These are phyloP conservation scores for Takifugu ocellatus DNA, from an alignment of 2,797 vertebrate genomes.

Conservation along the genomic window DNA sequence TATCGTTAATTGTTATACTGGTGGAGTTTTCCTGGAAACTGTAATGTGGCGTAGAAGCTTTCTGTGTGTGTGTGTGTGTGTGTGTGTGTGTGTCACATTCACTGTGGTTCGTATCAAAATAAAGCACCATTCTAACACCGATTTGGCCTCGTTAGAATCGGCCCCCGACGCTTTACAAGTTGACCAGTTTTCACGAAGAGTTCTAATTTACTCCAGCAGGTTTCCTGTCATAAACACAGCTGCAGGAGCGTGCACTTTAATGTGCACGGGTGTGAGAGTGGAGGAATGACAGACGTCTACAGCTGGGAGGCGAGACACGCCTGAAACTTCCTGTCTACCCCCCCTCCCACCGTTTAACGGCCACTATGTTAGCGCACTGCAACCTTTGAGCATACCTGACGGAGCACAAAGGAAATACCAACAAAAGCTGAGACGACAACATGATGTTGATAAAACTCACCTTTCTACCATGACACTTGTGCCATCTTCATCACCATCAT, in stretches of 20 bases:
- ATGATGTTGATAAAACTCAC: constrained; percentile 46
- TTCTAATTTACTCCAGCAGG: constrained; percentile 46
- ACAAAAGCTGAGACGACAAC: constrained; percentile 48
- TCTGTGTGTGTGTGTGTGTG: too few species aligned
- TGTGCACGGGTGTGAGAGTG: constrained; percentile 61
- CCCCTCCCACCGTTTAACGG: constrained; percentile 39
- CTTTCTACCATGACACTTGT: constrained; percentile 47
- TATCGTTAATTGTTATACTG: too few species aligned
- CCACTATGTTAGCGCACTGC: constrained; percentile 33
- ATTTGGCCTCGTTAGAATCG: constrained; percentile 22
- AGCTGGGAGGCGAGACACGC: constrained; percentile 64
- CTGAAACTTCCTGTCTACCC: constrained; percentile 62
- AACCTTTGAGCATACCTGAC: constrained; percentile 26
- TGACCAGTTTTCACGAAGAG: constrained; percentile 24
- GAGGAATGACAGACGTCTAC: constrained; percentile 76
- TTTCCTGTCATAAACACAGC: constrained; percentile 47
- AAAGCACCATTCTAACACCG: constrained; percentile 3
- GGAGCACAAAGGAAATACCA: constrained; percentile 46
- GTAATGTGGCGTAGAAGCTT: too few species aligned
- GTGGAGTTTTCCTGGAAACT: too few species aligned
- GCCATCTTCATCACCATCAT: constrained; percentile 27
- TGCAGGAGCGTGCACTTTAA: constrained; percentile 25
- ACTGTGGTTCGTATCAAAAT: not conserved
- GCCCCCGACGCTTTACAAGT: constrained; percentile 12
- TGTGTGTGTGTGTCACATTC: not conserved